phyloP scores from a whole-genome alignment of 2,888 invertebrate genomes.

The Nomada goodeniana region DNA sequence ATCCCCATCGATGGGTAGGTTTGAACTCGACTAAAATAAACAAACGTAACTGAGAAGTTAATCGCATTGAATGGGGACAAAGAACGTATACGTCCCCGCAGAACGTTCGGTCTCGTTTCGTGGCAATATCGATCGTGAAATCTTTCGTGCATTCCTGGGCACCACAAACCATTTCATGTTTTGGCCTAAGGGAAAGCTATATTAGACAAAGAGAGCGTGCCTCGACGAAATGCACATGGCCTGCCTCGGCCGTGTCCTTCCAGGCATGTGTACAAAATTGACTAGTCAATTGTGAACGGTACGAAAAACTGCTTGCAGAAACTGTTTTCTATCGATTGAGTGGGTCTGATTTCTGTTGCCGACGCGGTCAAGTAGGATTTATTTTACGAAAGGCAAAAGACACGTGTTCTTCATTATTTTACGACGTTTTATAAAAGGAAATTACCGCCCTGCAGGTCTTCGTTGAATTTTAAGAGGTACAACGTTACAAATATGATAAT shows the following conservation, averaged over 20 bases:
- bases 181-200: not conserved
- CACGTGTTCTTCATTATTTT: not conserved
- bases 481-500: too few species aligned
- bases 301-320: too few species aligned
- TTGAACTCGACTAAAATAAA: not conserved
- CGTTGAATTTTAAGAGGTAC: not conserved
- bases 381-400: too few species aligned
- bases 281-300: too few species aligned
- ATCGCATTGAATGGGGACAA: not conserved
- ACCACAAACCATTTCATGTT: not conserved
- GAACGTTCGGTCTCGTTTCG: not conserved
- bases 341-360: not conserved
- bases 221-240: not conserved
- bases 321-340: too few species aligned
- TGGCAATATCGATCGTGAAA: not conserved
- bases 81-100: constrained; percentile 4
- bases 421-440: not conserved
- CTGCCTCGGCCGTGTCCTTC: too few species aligned
- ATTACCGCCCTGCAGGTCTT: not conserved
- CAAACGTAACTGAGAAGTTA: not conserved
- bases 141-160: not conserved
- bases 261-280: too few species aligned
- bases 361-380: not conserved
- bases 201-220: not conserved
- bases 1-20: not conserved